Conservation (phyloP, 2,797 vertebrate genomes). For the Salarias fasciatus region DNA sequence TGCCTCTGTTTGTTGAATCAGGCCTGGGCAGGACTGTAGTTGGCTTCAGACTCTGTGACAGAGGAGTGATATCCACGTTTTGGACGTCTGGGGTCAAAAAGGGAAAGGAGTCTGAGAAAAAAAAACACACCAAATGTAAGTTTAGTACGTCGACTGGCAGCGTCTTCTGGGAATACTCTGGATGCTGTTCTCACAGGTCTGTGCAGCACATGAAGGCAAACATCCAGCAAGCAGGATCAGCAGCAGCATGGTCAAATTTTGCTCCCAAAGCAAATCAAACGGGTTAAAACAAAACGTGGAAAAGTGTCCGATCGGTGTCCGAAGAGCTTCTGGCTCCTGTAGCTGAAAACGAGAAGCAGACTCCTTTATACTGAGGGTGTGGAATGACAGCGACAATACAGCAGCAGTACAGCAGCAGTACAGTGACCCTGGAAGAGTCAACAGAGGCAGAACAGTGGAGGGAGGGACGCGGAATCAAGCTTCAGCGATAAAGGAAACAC, state of each 20-base stretch:
- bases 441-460: fast-evolving
- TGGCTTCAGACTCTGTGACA: fast-evolving
- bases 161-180: neutral
- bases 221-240: slow-evolving; percentile 55
- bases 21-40: neutral
- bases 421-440: neutral
- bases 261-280: neutral
- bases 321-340: slow-evolving; percentile 1
- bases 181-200: slow-evolving; percentile 51
- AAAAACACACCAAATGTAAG: neutral
- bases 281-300: neutral
- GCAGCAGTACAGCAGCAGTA: too few species aligned
- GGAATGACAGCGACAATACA: neutral
- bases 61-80: fast-evolving
- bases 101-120: neutral
- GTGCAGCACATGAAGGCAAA: slow-evolving; percentile 40
- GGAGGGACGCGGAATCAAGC: neutral
- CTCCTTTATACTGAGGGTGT: slow-evolving; percentile 24
- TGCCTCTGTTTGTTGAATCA: neutral
- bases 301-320: neutral
- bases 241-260: slow-evolving; percentile 57
- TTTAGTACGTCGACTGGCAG: too few species aligned
- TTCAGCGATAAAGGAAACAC: neutral
- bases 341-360: slow-evolving; percentile 14
- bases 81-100: fast-evolving